Evolutionary conservation across 2,888 invertebrate genomes (phyloP).

Genomic region (Kuschelorhynchus macadamiae): DNA sequence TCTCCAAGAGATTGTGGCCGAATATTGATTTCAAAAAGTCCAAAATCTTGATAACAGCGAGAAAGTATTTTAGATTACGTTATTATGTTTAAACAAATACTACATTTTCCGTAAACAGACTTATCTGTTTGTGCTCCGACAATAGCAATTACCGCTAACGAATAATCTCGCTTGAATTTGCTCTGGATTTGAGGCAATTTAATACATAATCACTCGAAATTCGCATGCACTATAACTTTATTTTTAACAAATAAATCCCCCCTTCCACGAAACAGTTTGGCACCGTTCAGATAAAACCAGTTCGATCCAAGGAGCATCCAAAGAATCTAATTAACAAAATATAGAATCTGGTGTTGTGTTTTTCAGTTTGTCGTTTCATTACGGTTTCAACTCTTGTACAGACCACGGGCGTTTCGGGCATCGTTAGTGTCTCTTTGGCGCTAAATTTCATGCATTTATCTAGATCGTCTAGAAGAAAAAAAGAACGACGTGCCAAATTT

Average conservation of each 20-base stretch:
- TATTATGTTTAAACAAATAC: no score
- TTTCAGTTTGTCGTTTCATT: slow-evolving; percentile 21
- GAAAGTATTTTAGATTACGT: no score
- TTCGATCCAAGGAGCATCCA: slow-evolving; percentile 36
- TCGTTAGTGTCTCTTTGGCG: slow-evolving; percentile 36
- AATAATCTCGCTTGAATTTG: slow-evolving; percentile 2
- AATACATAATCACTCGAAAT: slow-evolving; percentile 16
- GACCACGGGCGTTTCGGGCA: slow-evolving; percentile 32
- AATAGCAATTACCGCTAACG: slow-evolving; percentile 5
- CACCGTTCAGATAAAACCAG: slow-evolving; percentile 44
- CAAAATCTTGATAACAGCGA: no score
- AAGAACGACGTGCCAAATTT: slow-evolving; percentile 41
- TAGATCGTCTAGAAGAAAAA: slow-evolving; percentile 44
- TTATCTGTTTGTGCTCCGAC: no score
- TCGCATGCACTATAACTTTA: slow-evolving; percentile 23
- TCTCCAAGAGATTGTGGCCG: no score
- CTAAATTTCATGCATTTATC: slow-evolving; percentile 49
- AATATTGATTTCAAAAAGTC: no score
- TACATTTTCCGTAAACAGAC: no score
- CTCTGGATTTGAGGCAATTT: slow-evolving; percentile 2
- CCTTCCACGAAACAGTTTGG: slow-evolving; percentile 32
- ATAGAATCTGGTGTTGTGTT: slow-evolving; percentile 24
- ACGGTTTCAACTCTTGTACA: slow-evolving; percentile 26
- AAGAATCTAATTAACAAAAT: slow-evolving; percentile 38
- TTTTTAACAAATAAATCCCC: slow-evolving; percentile 39